A percentile compares a stretch with the other conserved stretches of the same genome.
phyloP scores from a whole-genome alignment of 2,797 vertebrate species.

The Holocentrus rufus region DNA sequence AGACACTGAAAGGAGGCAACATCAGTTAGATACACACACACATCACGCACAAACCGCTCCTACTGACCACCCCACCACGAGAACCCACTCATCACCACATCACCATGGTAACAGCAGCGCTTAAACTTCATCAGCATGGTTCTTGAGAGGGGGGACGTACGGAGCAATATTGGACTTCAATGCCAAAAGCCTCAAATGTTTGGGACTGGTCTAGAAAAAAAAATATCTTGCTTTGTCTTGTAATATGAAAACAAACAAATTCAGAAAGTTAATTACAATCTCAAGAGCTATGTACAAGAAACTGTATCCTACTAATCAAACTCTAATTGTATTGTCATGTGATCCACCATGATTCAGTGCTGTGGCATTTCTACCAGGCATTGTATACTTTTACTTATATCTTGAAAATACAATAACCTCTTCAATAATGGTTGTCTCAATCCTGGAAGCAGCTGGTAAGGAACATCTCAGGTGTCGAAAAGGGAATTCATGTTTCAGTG shows the following conservation, averaged over 20 bases:
- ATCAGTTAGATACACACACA: constrained; percentile 86
- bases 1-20: constrained; percentile 91
- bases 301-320: constrained; percentile 12
- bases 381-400: constrained; percentile 12
- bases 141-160: background rate
- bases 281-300: background rate
- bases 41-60: constrained; percentile 27
- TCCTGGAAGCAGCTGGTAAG: constrained; percentile 13
- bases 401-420: background rate
- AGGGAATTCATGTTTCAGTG: constrained; percentile 35
- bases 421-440: background rate
- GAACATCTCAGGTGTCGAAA: constrained; percentile 43
- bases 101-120: constrained; percentile 23
- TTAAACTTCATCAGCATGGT: constrained; percentile 35
- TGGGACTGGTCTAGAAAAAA: constrained; percentile 16
- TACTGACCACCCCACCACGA: background rate
- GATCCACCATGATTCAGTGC: constrained; percentile 4
- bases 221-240: constrained; percentile 1
- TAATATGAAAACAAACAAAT: constrained; percentile 2
- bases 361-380: background rate
- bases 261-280: background rate
- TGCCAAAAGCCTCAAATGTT: constrained; percentile 20
- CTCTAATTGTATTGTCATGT: background rate
- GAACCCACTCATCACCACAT: constrained; percentile 26
- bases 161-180: constrained; percentile 22